Conservation (phyloP, 2,113 vertebrate genomes). For the Ailurus styani region DNA sequence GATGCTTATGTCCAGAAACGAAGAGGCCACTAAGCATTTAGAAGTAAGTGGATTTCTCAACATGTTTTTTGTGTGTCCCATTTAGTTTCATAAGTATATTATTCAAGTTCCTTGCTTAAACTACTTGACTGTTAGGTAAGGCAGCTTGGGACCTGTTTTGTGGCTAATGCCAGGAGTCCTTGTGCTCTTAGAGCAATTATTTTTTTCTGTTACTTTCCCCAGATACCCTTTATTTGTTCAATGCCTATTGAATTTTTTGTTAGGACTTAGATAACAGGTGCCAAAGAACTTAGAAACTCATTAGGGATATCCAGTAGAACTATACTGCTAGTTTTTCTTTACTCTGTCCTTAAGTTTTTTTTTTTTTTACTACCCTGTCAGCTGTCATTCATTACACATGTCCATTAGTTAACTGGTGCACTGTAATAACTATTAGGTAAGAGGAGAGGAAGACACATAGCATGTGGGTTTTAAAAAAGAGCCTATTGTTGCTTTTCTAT, state of each 20-base stretch:
- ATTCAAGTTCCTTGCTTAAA: neutral
- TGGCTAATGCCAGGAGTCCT: neutral
- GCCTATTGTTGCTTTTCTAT: neutral
- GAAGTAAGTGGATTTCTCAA: slow-evolving; percentile 79
- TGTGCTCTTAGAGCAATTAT: neutral
- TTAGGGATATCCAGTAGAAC: neutral
- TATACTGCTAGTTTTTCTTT: neutral
- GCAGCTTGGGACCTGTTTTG: neutral
- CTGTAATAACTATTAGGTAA: neutral
- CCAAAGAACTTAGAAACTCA: neutral
- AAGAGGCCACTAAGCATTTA: slow-evolving; percentile 89
- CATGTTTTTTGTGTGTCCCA: neutral
- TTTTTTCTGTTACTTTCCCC: slow-evolving; percentile 4
- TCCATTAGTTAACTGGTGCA: neutral
- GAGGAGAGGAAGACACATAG: neutral
- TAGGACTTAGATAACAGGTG: neutral
- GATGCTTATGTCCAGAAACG: slow-evolving; percentile 89
- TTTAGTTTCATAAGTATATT: neutral
- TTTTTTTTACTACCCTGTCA: neutral
- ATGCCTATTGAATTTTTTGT: neutral
- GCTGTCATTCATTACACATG: neutral
- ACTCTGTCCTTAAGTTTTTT: neutral
- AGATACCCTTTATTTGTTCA: neutral
- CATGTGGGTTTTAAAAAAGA: neutral
- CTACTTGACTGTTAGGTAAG: neutral